Base-by-base conservation (phyloP, 2,113 vertebrate genomes). In the Myotis lucifugus region DNA sequence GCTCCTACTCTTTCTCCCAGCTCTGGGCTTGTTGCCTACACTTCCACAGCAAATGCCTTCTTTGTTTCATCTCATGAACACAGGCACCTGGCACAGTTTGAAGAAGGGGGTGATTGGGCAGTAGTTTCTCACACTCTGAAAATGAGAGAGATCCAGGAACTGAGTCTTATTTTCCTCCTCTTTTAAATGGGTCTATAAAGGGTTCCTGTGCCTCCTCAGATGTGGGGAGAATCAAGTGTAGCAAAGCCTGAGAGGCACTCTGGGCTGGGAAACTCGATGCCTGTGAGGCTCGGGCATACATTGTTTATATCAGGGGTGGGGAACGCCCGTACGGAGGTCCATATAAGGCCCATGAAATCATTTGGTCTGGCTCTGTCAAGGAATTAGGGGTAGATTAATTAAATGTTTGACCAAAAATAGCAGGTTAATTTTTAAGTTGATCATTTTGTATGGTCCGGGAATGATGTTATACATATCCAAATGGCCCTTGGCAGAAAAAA, bases 21-120 rank as follows among this genome's bases (percentile, higher is more conserved):
- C 66, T 90, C 85, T 34, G 70, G 78, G 88, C 81, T 69, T 37
- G 46, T 34, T 76, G 82, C 90, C 69, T 59, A 40, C 64, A 70
- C 70, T 40, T 19, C 76, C 40, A 42, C 14, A 66, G 77, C 78
- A 67, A 50, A 34, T 64, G 85, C 59, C 56, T 79, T 46, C 91
- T 97, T 96, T 92, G 85, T 88, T 78, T 91, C 4, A 3, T 91
- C 50, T 82, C 29, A 54, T 13, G 64, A 67, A 89, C 76, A 86
- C 74, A 74, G 86, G 89, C 78, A 77, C 59, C 25, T 81, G 83
- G 74, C 84, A 50, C 59, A 3, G 23, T 59, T 54, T 85, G 77
- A 77, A 72, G 84, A 73, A 66, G 42, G 42, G 76, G 18, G 37
- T 42, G 34, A 56, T 34, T 27, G 59, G 59, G 73, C 25, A 59